phyloP scores from a whole-genome alignment of 2,888 invertebrate species.

The Neoascia interrupta region DNA sequence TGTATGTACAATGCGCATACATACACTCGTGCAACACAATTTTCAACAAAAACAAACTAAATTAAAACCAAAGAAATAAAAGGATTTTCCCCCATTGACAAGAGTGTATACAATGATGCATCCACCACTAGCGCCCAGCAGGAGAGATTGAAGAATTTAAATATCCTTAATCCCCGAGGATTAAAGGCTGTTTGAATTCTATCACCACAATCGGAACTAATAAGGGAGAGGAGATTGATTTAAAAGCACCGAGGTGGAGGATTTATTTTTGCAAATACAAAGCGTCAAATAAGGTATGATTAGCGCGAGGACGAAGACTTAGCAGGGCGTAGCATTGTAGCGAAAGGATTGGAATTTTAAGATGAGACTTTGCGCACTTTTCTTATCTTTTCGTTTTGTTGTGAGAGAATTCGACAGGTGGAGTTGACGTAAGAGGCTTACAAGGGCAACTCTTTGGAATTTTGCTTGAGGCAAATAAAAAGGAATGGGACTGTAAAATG shows the following conservation, averaged over 20 bases:
- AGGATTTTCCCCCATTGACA: constrained; percentile 42
- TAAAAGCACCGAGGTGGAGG: background rate
- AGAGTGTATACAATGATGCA: too few species aligned
- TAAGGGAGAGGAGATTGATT: constrained; percentile 21
- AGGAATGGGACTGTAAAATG: background rate
- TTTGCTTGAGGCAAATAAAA: constrained; percentile 24
- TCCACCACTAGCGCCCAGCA: constrained; percentile 1
- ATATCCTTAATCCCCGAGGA: constrained; percentile 63
- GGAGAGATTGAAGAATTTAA: constrained; percentile 55
- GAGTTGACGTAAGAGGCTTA: constrained; percentile 54
- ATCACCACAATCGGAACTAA: constrained; percentile 60
- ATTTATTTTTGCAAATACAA: constrained; percentile 48
- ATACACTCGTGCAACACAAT: too few species aligned
- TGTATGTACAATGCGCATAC: too few species aligned
- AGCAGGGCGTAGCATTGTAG: background rate
- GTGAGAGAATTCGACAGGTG: constrained; percentile 52
- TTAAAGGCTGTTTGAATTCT: constrained; percentile 60
- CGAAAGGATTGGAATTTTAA: constrained; percentile 46
- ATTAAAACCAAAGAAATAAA: too few species aligned
- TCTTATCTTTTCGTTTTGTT: constrained; percentile 15
- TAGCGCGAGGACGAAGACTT: constrained; percentile 13
- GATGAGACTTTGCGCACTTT: constrained; percentile 22
- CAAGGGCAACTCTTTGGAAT: constrained; percentile 44
- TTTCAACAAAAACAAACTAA: too few species aligned
- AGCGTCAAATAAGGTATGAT: constrained; percentile 39